phyloP scores from a whole-genome alignment of 2,113 vertebrate genomes.

The Nothobranchius furzeri region DNA sequence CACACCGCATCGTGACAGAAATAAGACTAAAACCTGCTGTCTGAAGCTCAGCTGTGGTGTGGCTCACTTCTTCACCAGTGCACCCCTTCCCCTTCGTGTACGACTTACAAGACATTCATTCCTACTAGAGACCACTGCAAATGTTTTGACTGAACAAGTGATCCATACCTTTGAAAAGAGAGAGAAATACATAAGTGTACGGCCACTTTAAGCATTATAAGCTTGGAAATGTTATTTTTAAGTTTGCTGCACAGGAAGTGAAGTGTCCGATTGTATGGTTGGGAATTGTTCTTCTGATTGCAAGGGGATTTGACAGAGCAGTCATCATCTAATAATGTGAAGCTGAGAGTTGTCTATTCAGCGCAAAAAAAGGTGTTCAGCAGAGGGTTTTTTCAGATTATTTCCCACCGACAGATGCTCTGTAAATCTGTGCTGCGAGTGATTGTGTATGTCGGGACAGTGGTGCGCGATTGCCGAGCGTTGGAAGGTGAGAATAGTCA shows the following conservation, averaged over 20 bases:
- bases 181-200: background rate
- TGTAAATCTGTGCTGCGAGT: slow-evolving; percentile 38
- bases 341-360: slow-evolving; percentile 29
- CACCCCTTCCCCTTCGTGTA: no score
- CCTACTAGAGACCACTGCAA: no score
- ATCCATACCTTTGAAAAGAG: no score
- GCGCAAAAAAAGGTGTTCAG: slow-evolving; percentile 41
- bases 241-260: slow-evolving; percentile 21
- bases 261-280: slow-evolving; percentile 9
- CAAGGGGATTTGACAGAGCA: slow-evolving; percentile 32
- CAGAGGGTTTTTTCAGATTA: slow-evolving; percentile 12
- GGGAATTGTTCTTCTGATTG: slow-evolving; percentile 25
- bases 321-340: slow-evolving; percentile 38
- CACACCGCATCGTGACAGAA: no score
- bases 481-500: slow-evolving; percentile 47
- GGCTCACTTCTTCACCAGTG: no score
- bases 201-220: no score
- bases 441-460: slow-evolving; percentile 64
- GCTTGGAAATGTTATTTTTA: background rate
- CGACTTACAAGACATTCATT: no score
- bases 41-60: no score
- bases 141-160: no score
- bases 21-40: no score
- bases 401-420: slow-evolving; percentile 46
- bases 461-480: slow-evolving; percentile 62